Percentiles rank a stretch among this genome's conserved stretches.
Conservation (phyloP, 2,113 vertebrate genomes). For the Herpailurus yagouaroundi region DNA sequence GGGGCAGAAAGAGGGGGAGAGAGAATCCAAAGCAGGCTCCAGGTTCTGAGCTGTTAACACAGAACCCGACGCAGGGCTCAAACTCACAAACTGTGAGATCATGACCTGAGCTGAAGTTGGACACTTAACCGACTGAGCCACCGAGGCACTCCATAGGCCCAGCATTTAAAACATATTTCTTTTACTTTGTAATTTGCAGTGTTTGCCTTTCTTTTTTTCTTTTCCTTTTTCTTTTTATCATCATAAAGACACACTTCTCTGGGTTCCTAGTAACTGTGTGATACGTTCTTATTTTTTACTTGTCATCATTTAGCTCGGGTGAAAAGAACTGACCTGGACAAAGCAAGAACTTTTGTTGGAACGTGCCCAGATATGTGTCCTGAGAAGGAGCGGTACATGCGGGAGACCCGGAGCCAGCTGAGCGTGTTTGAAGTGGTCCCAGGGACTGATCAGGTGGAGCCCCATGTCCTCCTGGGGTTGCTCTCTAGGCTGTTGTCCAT, state of each 20-base stretch:
- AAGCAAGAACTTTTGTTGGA: conserved; percentile 95
- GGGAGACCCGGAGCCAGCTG: conserved; percentile 96
- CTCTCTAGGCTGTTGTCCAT: background rate
- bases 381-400: conserved; percentile 98
- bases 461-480: fast-evolving
- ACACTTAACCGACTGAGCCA: no score
- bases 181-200: background rate
- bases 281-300: background rate
- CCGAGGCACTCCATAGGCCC: background rate
- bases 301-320: conserved; percentile 87
- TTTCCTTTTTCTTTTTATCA: background rate
- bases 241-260: background rate
- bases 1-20: no score
- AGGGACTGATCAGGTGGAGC: conserved; percentile 93
- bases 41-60: no score
- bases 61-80: no score
- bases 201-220: background rate
- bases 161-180: background rate
- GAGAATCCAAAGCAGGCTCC: no score
- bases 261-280: background rate
- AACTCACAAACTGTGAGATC: no score
- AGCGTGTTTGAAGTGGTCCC: conserved; percentile 92
- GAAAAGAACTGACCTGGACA: conserved; percentile 93
- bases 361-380: conserved; percentile 99
- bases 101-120: no score